These are phyloP conservation scores for Andricus curvator DNA, from an alignment of 2,888 invertebrate species.

Conservation along the genomic window DNA sequence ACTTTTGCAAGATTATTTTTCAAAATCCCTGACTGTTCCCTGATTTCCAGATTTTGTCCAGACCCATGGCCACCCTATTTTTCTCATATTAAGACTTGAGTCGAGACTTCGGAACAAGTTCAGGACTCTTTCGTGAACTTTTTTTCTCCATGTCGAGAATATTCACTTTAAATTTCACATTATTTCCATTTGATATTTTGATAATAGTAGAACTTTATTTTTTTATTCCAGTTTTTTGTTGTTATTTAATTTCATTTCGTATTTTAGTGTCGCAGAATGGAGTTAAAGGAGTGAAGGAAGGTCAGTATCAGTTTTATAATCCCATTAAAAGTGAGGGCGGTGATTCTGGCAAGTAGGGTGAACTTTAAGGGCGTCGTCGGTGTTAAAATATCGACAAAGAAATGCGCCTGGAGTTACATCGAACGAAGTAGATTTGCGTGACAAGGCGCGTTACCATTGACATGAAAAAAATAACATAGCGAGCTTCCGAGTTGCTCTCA, in stretches of 20 bases:
- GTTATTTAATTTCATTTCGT: neutral
- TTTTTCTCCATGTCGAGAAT: no score
- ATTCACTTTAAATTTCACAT: no score
- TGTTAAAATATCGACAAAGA: conserved; percentile 37
- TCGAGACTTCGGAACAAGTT: no score
- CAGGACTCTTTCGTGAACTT: no score
- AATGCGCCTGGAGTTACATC: conserved; percentile 6
- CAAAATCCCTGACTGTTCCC: no score
- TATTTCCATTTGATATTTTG: no score
- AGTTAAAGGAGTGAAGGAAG: conserved; percentile 1
- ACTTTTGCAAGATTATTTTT: no score
- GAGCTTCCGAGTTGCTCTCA: neutral
- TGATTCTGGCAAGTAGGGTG: conserved; percentile 28
- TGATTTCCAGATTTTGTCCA: no score
- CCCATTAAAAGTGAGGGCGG: conserved; percentile 31
- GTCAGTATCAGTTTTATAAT: conserved; percentile 39
- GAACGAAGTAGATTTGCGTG: conserved; percentile 18
- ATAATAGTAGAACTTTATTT: no score
- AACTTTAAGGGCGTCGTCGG: conserved; percentile 24
- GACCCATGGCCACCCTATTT: no score
- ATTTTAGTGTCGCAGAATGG: neutral
- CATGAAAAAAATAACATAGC: conserved; percentile 20
- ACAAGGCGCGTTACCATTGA: conserved; percentile 8
- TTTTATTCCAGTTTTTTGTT: no score
- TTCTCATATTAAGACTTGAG: no score